Evolutionary conservation across 2,797 vertebrate genomes (phyloP).

Genomic region (Kryptolebias ocellatus): DNA sequence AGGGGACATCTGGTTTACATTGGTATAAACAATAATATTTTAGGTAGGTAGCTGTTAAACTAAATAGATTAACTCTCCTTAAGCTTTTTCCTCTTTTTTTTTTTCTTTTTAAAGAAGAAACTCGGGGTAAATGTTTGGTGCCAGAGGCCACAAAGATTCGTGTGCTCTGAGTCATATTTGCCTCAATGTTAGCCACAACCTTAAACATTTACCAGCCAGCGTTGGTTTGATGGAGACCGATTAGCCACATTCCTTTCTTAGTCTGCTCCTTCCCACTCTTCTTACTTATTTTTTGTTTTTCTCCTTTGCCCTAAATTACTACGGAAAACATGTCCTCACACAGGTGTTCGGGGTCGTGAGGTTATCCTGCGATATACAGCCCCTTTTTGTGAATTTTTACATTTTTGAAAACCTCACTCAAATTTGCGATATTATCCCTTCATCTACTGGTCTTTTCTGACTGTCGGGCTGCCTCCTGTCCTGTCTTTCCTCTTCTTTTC

Average conservation of each 20-base stretch:
- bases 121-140: slow-evolving; percentile 18
- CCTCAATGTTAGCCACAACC: slow-evolving; percentile 37
- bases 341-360: too few relatives aligned
- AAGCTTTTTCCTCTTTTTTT: background rate
- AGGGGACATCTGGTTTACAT: slow-evolving; percentile 37
- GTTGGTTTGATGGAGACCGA: slow-evolving; percentile 21
- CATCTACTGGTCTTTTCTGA: slow-evolving; percentile 16
- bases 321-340: background rate
- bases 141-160: slow-evolving; percentile 45
- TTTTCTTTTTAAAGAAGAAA: background rate
- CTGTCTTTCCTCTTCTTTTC: slow-evolving; percentile 8
- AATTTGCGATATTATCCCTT: background rate
- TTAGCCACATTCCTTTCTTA: slow-evolving; percentile 43
- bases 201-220: slow-evolving; percentile 14
- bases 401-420: background rate
- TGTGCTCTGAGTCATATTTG: slow-evolving; percentile 52
- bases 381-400: background rate
- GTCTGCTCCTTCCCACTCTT: slow-evolving; percentile 4
- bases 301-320: background rate
- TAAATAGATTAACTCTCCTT: slow-evolving; percentile 4
- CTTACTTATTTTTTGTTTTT: background rate
- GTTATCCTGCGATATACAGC: background rate
- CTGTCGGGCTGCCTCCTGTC: background rate
- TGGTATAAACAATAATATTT: slow-evolving; percentile 27
- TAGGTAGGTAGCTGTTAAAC: slow-evolving; percentile 22